Evolutionary conservation across 2,888 invertebrate species (phyloP).

Genomic region (Oeneis ivallda): DNA sequence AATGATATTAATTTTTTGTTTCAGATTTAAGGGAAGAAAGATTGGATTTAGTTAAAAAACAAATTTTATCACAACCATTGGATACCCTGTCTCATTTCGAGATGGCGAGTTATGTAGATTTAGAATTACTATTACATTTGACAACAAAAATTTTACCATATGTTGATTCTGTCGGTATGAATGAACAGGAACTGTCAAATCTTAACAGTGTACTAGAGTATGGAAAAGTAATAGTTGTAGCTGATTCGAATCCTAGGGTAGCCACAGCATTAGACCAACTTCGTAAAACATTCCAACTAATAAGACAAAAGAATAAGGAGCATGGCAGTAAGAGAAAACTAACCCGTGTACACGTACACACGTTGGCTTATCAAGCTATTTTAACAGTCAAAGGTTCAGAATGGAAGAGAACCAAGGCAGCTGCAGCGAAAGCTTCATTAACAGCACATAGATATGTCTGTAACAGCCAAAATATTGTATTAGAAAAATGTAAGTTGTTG

Average conservation of each 20-base stretch:
- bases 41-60: constrained; percentile 83
- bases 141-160: constrained; percentile 86
- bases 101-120: constrained; percentile 92
- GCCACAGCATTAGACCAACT: constrained; percentile 91
- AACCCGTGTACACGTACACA: constrained; percentile 91
- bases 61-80: constrained; percentile 83
- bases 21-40: constrained; percentile 84
- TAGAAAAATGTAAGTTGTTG: constrained; percentile 80
- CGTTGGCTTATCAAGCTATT: constrained; percentile 93
- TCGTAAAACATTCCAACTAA: constrained; percentile 84
- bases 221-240: constrained; percentile 87
- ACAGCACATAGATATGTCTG: constrained; percentile 93
- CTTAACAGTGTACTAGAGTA: constrained; percentile 85
- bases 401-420: constrained; percentile 90
- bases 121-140: constrained; percentile 84
- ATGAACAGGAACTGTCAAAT: constrained; percentile 92
- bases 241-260: constrained; percentile 90
- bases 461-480: constrained; percentile 82
- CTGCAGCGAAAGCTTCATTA: constrained; percentile 91
- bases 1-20: constrained; percentile 32
- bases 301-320: constrained; percentile 68
- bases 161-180: constrained; percentile 92
- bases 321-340: constrained; percentile 79
- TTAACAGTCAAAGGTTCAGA: constrained; percentile 84
- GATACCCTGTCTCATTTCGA: constrained; percentile 89